Evolutionary conservation across 2,888 invertebrate species (phyloP).

Genomic region (Tupiocoris notatus): DNA sequence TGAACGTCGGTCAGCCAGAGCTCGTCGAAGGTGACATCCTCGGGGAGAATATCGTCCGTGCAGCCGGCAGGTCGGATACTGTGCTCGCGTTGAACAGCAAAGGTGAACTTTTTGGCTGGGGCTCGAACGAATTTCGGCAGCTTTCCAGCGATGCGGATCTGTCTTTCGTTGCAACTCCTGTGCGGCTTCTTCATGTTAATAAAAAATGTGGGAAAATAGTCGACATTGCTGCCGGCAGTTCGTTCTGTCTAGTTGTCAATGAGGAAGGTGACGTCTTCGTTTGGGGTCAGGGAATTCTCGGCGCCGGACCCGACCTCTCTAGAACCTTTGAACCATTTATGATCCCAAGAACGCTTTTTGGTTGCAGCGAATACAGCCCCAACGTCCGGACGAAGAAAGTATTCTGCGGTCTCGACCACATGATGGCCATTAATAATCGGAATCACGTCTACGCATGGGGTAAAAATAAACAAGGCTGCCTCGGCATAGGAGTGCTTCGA

Average conservation of each 20-base stretch:
- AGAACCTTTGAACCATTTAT: conserved; percentile 65
- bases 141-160: conserved; percentile 57
- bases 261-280: conserved; percentile 80
- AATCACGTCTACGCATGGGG: conserved; percentile 94
- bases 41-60: conserved; percentile 74
- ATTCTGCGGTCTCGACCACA: conserved; percentile 70
- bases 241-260: conserved; percentile 79
- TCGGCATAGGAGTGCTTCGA: conserved; percentile 76
- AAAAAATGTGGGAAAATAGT: conserved; percentile 68
- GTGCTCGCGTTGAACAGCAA: conserved; percentile 85
- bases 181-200: conserved; percentile 63
- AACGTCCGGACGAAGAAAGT: conserved; percentile 66
- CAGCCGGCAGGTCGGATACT: conserved; percentile 80
- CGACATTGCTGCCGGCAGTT: conserved; percentile 82
- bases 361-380: conserved; percentile 77
- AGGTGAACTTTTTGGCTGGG: conserved; percentile 93
- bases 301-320: conserved; percentile 78
- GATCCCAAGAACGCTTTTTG: conserved; percentile 80
- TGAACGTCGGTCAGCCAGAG: conserved; percentile 60
- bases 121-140: conserved; percentile 91
- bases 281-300: conserved; percentile 93
- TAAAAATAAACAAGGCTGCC: conserved; percentile 74
- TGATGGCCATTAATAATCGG: conserved; percentile 76
- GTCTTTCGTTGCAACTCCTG: conserved; percentile 74
- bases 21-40: conserved; percentile 77